phyloP scores from a whole-genome alignment of 92 coral and sea anemone genomes.

The Palythoa grandis region DNA sequence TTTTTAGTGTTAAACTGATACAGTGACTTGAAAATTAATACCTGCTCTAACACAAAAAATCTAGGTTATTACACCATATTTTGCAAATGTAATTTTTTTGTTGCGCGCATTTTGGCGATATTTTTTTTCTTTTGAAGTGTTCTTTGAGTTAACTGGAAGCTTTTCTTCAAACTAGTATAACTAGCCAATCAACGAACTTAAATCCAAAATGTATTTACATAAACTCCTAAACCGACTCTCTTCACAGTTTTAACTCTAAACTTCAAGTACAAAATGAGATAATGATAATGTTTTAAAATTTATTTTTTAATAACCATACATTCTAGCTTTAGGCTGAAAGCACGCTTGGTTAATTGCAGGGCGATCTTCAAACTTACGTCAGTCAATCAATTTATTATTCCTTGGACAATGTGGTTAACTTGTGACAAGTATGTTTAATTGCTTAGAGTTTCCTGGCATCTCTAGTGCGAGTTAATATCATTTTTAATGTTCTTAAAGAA shows the following conservation, averaged over 20 bases:
- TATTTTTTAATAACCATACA: not conserved
- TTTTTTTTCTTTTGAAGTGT: not conserved
- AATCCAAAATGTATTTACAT: not conserved
- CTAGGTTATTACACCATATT: too few relatives aligned
- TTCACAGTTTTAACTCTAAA: not conserved
- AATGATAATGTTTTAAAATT: not conserved
- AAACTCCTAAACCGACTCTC: not conserved
- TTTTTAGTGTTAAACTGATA: too few relatives aligned
- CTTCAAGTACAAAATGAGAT: not conserved
- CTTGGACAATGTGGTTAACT: slow-evolving; percentile 1
- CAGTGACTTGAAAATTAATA: too few relatives aligned
- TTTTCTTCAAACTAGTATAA: not conserved
- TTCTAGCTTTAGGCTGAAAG: not conserved
- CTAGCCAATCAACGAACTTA: not conserved
- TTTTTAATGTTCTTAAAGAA: slow-evolving; percentile 39
- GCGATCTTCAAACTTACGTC: not conserved
- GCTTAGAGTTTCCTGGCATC: slow-evolving; percentile 26
- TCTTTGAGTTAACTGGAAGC: not conserved
- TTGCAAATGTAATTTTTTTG: not conserved
- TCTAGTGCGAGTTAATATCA: slow-evolving; percentile 47
- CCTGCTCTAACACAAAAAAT: too few relatives aligned
- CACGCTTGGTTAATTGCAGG: not conserved
- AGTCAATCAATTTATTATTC: not conserved
- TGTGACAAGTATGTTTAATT: slow-evolving; percentile 33
- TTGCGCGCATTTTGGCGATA: not conserved